Evolutionary conservation across 2,113 vertebrate genomes (phyloP).

Genomic region (Pseudopodoces humilis): DNA sequence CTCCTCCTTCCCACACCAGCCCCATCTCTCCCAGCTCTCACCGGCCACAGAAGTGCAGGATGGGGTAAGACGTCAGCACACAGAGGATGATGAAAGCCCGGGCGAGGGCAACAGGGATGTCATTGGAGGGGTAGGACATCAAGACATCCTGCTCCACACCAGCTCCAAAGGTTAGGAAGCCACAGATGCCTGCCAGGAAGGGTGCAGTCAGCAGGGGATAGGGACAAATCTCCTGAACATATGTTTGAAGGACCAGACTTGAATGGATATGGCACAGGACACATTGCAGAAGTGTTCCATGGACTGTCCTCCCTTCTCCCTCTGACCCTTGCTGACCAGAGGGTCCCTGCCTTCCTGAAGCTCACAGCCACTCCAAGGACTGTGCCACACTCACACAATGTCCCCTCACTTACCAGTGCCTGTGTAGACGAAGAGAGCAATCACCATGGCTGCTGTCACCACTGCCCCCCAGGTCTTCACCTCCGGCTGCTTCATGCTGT

Average conservation of each 20-base stretch:
- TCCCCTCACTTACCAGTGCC: conserved; percentile 83
- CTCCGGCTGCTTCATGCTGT: conserved; percentile 88
- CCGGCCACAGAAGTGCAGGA: conserved; percentile 97
- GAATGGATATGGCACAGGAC: background rate
- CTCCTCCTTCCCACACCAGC: background rate
- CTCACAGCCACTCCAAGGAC: background rate
- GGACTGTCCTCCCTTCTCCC: background rate
- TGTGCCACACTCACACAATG: rapidly evolving
- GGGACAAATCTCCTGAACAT: background rate
- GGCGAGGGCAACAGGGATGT: conserved; percentile 90
- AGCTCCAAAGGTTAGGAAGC: conserved; percentile 92
- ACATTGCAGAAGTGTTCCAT: rapidly evolving
- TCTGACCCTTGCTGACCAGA: background rate
- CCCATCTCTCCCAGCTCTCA: conserved; percentile 17
- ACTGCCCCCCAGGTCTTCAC: conserved; percentile 89
- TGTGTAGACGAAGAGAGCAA: conserved; percentile 94
- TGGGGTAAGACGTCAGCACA: conserved; percentile 94
- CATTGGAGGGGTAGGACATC: conserved; percentile 92
- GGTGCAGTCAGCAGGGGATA: background rate
- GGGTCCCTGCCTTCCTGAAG: background rate
- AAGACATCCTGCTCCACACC: conserved; percentile 88
- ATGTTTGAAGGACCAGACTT: background rate
- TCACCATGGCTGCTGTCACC: conserved; percentile 89
- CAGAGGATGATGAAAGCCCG: conserved; percentile 93
- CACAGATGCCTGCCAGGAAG: conserved; percentile 84